A percentile compares a stretch with the other conserved stretches of the same genome.
Evolutionary conservation across 2,797 vertebrate species (phyloP).

Genomic region (Thamnophis elegans): DNA sequence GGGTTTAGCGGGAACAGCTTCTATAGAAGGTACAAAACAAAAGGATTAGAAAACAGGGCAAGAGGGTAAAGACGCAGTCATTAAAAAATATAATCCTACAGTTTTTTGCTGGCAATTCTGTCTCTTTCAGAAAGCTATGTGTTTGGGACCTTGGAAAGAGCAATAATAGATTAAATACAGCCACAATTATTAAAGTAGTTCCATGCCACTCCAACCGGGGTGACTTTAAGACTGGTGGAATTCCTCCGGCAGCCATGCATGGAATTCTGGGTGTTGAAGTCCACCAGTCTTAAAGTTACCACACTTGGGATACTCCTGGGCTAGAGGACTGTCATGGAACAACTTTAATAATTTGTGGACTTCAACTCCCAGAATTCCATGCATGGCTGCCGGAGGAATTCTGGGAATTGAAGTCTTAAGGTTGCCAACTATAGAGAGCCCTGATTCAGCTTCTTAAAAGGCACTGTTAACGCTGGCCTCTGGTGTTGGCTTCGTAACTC

Average conservation of each 20-base stretch:
- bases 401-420: no score
- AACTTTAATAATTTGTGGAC: no score
- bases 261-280: no score
- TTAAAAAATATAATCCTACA: background rate
- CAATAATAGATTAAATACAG: background rate
- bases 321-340: no score
- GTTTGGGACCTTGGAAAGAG: background rate
- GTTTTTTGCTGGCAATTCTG: background rate
- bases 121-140: background rate
- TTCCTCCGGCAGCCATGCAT: background rate
- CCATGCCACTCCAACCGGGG: background rate
- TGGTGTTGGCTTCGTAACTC: no score
- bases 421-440: no score
- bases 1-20: background rate
- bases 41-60: fast-evolving
- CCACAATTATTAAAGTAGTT: background rate
- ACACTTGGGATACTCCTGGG: no score
- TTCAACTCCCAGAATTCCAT: no score
- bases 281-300: no score
- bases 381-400: no score
- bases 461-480: no score
- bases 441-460: background rate
- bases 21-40: conserved; percentile 17
- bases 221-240: background rate
- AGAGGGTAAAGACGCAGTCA: background rate